Conservation (phyloP, 2,888 invertebrate species). For the Sphaeridia pumilis region DNA sequence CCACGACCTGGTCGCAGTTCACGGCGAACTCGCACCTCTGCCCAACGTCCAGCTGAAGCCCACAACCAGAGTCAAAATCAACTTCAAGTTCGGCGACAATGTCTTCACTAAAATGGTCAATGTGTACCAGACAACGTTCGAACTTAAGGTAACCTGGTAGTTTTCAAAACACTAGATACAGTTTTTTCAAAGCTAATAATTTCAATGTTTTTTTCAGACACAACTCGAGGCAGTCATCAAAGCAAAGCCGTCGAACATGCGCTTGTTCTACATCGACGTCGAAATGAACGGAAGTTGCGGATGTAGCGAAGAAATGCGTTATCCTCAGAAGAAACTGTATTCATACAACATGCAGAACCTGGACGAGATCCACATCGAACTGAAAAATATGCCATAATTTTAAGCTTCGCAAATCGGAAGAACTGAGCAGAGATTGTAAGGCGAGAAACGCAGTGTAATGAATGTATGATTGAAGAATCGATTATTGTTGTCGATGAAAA, state of each 20-base stretch:
- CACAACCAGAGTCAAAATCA: conserved; percentile 70
- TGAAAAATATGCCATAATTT: conserved; percentile 4
- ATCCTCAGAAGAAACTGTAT: conserved; percentile 76
- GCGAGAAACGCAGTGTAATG: not conserved
- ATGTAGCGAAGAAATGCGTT: conserved; percentile 72
- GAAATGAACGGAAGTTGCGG: conserved; percentile 48
- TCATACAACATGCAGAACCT: conserved; percentile 81
- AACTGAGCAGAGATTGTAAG: not conserved
- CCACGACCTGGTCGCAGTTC: conserved; percentile 65
- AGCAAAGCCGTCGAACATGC: conserved; percentile 71
- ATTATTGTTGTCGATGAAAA: not conserved
- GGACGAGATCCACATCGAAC: conserved; percentile 78
- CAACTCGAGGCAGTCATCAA: conserved; percentile 63
- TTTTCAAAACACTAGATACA: not conserved
- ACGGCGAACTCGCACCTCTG: conserved; percentile 81
- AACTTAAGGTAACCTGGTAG: conserved; percentile 49
- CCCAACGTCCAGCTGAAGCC: conserved; percentile 66
- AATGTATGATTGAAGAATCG: not conserved
- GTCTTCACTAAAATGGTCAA: conserved; percentile 47
- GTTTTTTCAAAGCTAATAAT: not conserved
- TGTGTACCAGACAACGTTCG: conserved; percentile 60
- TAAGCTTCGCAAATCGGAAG: not conserved
- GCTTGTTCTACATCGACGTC: conserved; percentile 78
- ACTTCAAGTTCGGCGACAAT: conserved; percentile 58
- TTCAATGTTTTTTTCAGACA: conserved; percentile 12